phyloP scores from a whole-genome alignment of 2,113 vertebrate species.

The Mormoops blainvillei region DNA sequence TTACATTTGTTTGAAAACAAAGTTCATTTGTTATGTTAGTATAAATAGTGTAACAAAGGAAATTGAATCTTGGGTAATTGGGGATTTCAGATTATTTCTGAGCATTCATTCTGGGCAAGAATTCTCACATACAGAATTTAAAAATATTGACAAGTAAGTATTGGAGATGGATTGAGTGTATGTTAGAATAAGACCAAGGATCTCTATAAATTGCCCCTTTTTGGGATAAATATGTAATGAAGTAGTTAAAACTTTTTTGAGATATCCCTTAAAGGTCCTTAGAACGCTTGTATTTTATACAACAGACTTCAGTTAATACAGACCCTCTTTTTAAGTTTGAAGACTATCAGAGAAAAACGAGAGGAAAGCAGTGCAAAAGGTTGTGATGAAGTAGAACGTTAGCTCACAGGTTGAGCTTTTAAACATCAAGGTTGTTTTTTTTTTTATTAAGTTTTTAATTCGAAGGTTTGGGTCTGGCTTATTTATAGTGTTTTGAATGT shows the following conservation, averaged over 20 bases:
- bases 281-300: not conserved
- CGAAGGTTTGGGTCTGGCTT: not conserved
- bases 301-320: not conserved
- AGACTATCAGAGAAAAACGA: not conserved
- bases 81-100: not conserved
- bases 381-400: not conserved
- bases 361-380: not conserved
- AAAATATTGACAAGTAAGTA: slow-evolving; percentile 8
- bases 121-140: not conserved
- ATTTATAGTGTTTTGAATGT: slow-evolving; percentile 35
- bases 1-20: slow-evolving; percentile 15
- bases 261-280: not conserved
- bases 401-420: not conserved
- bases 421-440: not conserved
- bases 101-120: not conserved
- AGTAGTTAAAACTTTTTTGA: not conserved
- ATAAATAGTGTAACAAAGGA: not conserved
- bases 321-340: not conserved
- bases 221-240: not conserved
- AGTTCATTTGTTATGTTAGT: not conserved
- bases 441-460: not conserved
- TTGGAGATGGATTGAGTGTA: not conserved
- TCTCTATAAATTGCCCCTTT: not conserved
- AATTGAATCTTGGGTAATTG: not conserved
- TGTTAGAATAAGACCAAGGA: not conserved